phyloP scores from a whole-genome alignment of 2,113 vertebrate species.

The Polyodon spathula region DNA sequence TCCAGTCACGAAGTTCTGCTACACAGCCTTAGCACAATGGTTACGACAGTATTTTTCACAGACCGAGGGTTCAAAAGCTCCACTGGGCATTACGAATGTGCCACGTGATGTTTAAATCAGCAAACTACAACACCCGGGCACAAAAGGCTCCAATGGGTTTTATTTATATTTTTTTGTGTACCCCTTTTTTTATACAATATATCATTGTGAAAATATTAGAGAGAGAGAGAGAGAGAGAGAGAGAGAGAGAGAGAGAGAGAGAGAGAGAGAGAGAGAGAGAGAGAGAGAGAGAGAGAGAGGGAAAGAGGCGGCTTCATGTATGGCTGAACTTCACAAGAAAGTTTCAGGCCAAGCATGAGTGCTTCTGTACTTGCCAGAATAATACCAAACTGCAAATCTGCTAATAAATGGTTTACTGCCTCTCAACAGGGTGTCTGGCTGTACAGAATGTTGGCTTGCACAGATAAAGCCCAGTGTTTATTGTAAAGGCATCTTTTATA shows the following conservation, averaged over 20 bases:
- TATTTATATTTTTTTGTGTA: conserved; percentile 46
- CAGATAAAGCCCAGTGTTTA: conserved; percentile 36
- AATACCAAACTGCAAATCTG: conserved; percentile 84
- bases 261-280: conserved; percentile 24
- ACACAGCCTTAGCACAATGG: conserved; percentile 56
- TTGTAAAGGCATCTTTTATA: background rate
- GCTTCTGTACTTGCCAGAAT: conserved; percentile 77
- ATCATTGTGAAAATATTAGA: conserved; percentile 55
- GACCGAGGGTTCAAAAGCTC: conserved; percentile 50
- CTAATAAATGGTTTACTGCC: conserved; percentile 92
- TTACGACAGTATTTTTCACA: conserved; percentile 50
- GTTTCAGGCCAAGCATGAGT: conserved; percentile 88
- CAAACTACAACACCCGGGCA: conserved; percentile 28
- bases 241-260: too few relatives aligned
- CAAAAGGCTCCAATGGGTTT: conserved; percentile 24
- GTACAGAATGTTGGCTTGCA: conserved; percentile 49
- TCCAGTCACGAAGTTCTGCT: conserved; percentile 51
- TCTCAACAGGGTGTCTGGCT: conserved; percentile 77
- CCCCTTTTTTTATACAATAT: conserved; percentile 42
- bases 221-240: too few relatives aligned
- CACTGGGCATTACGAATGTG: conserved; percentile 40
- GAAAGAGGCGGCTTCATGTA: too few relatives aligned
- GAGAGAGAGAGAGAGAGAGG: too few relatives aligned
- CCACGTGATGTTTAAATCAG: conserved; percentile 45
- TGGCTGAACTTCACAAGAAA: conserved; percentile 64